Base-by-base conservation (phyloP, 2,113 vertebrate genomes). In the Pseudopodoces humilis region DNA sequence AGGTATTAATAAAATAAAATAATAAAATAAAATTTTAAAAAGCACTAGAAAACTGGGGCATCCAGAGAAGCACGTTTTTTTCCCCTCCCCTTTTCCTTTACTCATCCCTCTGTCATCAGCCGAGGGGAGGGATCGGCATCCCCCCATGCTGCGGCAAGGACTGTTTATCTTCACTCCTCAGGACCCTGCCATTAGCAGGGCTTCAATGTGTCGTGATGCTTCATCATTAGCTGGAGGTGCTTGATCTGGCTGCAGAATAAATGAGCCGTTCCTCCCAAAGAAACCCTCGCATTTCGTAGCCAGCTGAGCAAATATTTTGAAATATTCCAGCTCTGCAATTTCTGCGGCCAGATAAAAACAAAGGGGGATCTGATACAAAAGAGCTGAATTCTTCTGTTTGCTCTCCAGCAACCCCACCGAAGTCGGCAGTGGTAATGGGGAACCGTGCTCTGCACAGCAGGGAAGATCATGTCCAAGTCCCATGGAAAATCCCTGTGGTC, bases 261-360 rank as follows among this genome's bases (percentile, higher is more conserved):
- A 97, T 84, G 91, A 92, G 59, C 74, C 52, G 0, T 77, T 91
- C 55, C n/a, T 60, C 55, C 28, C 82, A 56, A 80, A 95, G 82
- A 92, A 95, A 81, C 43, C 35, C 55, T 89, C 11, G 1, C 13
- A 0, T 94, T 91, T 91, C 23, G 0, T 49, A 82, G 89, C 88
- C 95, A 96, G 95, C 93, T 96, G 90, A 94, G 92, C 90, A 96
- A 97, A 95, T 92, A 95, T 94, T 97, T 95, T 96, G 27, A 96
- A 95, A 94, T 92, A 93, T 59, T 93, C 92, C 80, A 86, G 71
- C 55, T 91, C 79, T 76, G 89, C 58, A 21, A 39, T 93, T 94
- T 90, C 55, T 13, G 41, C 58, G 2, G 86, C 76, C 62, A 35
- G 90, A 92, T 91, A 85, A 95, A 97, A 96, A 95, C 92, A 95